Conservation (phyloP, 2,797 vertebrate genomes). For the Sitta carolinensis region DNA sequence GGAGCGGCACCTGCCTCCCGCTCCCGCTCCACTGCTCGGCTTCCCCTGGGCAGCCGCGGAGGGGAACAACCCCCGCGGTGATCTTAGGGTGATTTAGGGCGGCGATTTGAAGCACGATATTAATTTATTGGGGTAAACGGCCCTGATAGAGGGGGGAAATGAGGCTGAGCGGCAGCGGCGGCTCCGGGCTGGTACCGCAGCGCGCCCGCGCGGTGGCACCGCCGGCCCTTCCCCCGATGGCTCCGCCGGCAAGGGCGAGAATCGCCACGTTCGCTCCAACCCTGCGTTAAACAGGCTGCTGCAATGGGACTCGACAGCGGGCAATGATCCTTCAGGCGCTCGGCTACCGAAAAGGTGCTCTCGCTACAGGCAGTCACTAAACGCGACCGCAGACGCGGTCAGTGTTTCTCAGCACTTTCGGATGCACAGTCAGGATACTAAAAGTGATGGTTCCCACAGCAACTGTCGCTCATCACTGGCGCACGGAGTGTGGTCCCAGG, state of each 20-base stretch:
- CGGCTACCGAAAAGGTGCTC: neutral
- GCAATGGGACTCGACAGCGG: rapidly evolving
- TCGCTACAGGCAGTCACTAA: neutral
- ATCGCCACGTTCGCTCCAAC: rapidly evolving
- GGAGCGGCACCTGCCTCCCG: neutral
- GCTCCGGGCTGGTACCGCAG: neutral
- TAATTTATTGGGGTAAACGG: neutral
- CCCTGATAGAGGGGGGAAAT: rapidly evolving
- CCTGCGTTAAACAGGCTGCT: neutral
- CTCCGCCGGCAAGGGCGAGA: neutral
- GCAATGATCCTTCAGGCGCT: neutral
- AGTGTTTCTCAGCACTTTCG: neutral
- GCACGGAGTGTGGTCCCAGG: neutral
- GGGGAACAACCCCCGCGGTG: neutral
- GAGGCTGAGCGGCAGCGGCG: neutral
- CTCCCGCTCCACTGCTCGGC: neutral
- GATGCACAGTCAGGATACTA: neutral
- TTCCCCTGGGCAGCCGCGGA: neutral
- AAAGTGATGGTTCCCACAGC: conserved; percentile 42
- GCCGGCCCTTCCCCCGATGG: neutral
- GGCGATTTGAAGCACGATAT: neutral
- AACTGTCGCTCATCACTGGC: neutral
- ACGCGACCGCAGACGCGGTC: neutral
- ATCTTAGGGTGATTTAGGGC: neutral
- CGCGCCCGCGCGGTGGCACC: conserved; percentile 1